Evolutionary conservation across 1,140 invertebrate species (phyloP).

Genomic region (Maniola jurtina): DNA sequence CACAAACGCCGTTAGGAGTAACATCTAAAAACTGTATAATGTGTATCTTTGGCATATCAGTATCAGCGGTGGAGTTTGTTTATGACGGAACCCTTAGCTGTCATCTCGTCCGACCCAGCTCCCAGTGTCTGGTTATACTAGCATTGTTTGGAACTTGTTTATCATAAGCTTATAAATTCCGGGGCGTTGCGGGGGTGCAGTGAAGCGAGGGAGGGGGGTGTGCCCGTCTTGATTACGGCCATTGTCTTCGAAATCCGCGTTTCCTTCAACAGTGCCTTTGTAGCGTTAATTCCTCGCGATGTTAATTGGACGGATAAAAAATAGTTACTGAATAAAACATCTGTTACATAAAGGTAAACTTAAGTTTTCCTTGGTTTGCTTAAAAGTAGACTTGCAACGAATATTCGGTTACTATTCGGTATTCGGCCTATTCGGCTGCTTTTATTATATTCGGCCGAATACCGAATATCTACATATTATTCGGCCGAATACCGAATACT

Average conservation of each 20-base stretch:
- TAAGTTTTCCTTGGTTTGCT: too few species aligned
- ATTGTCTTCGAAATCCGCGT: slow-evolving; percentile 61
- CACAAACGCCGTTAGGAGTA: too few species aligned
- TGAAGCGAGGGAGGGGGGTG: slow-evolving; percentile 16
- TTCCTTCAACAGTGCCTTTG: slow-evolving; percentile 50
- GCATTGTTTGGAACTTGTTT: slow-evolving; percentile 44
- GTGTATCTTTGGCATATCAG: too few species aligned
- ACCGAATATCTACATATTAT: too few species aligned
- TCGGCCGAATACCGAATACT: too few species aligned
- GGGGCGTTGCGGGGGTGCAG: slow-evolving; percentile 26
- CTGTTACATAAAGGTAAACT: too few species aligned
- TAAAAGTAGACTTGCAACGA: too few species aligned
- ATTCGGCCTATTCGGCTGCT: too few species aligned
- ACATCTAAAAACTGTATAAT: neutral
- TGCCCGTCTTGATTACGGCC: slow-evolving; percentile 51
- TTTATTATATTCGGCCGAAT: too few species aligned
- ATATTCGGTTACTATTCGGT: too few species aligned
- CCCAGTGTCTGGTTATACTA: slow-evolving; percentile 9
- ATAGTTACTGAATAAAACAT: neutral
- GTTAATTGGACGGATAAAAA: slow-evolving; percentile 53
- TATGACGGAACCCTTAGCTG: neutral
- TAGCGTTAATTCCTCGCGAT: slow-evolving; percentile 37
- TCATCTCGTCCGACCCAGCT: slow-evolving; percentile 21
- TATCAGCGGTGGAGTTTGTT: neutral
- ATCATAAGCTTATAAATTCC: slow-evolving; percentile 55